Evolutionary conservation across 2,113 vertebrate genomes (phyloP), one percentile per base, ranked within the genome.

Genomic region (Chiloscyllium plagiosum): DNA sequence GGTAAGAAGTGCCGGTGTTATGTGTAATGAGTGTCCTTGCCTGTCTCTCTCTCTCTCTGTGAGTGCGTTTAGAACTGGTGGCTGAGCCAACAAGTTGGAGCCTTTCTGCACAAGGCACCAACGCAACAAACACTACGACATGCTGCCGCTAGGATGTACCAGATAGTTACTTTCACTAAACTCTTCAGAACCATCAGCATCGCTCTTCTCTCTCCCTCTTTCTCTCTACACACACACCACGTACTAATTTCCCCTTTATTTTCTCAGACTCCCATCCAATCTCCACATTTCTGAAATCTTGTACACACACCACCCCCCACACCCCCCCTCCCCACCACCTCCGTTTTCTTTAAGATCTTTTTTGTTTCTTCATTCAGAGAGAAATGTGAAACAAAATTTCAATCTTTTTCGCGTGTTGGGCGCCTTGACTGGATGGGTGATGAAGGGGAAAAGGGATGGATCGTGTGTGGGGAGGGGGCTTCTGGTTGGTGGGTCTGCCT

Each of bases 111-210:
- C 22, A 52, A 69, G 68, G 65, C 65, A 93, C 29, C 90, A 68
- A 8, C 92, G n/a, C 37, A 50, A 69, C 93, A 69, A 94, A 89
- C 97, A 97, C 97, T 97, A 97, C 98, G 97, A 96, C 95, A 65
- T 97, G 97, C 97, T 95, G 96, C 98, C 97, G 97, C 98, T 98
- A 97, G 98, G 98, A 98, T 98, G 98, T 97, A 98, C 97, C 98
- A 98, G 97, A 96, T 97, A 96, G 97, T 98, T 97, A 96, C 97
- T 97, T 96, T 0, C 78, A 96, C 61, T 89, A 96, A 70, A 92
- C 95, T 72, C 96, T 94, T 50, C 8, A 42, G 72, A 83, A 50
- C 2, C 94, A 6, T 68, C 93, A 52, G 95, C 72, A 85, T 52
- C 50, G 95, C 50, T 83, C 50, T 17, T 22, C 95, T 50, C 29